These are phyloP conservation scores for Chaenogobius annularis DNA, from an alignment of 2,113 vertebrate species.

Conservation along the genomic window DNA sequence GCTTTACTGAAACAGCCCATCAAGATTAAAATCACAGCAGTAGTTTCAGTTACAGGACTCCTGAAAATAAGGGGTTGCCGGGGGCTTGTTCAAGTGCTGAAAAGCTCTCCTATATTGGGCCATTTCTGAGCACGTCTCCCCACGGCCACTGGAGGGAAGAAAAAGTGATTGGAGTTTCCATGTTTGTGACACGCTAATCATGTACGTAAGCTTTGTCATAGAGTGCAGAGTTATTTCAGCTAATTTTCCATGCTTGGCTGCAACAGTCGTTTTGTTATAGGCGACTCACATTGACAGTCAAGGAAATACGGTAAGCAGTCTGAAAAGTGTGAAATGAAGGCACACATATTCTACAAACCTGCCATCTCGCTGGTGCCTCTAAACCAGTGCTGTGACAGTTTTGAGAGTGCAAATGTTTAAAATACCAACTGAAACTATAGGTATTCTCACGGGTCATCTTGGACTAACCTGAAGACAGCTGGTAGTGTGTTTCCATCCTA, in stretches of 20 bases:
- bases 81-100: slow-evolving; percentile 36
- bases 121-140: slow-evolving; percentile 45
- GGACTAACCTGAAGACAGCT: slow-evolving; percentile 63
- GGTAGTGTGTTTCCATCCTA: slow-evolving; percentile 55
- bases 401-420: slow-evolving; percentile 42
- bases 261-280: slow-evolving; percentile 28
- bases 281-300: slow-evolving; percentile 43
- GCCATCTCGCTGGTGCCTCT: slow-evolving; percentile 18
- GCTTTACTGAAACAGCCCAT: neutral
- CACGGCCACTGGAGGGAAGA: slow-evolving; percentile 41
- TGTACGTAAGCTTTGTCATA: slow-evolving; percentile 58
- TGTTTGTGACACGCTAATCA: slow-evolving; percentile 61
- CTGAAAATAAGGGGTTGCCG: slow-evolving; percentile 22
- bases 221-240: slow-evolving; percentile 58
- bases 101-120: slow-evolving; percentile 22
- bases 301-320: slow-evolving; percentile 23
- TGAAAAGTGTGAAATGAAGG: slow-evolving; percentile 55
- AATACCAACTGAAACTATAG: slow-evolving; percentile 33
- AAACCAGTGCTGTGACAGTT: slow-evolving; percentile 23
- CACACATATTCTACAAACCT: slow-evolving; percentile 4
- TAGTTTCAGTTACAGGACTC: slow-evolving; percentile 12
- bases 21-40: slow-evolving; percentile 31
- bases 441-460: slow-evolving; percentile 62
- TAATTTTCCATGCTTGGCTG: slow-evolving; percentile 58
- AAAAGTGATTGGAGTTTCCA: slow-evolving; percentile 58